Evolutionary conservation across 2,888 invertebrate genomes (phyloP).

Genomic region (Drosophila quinaria): DNA sequence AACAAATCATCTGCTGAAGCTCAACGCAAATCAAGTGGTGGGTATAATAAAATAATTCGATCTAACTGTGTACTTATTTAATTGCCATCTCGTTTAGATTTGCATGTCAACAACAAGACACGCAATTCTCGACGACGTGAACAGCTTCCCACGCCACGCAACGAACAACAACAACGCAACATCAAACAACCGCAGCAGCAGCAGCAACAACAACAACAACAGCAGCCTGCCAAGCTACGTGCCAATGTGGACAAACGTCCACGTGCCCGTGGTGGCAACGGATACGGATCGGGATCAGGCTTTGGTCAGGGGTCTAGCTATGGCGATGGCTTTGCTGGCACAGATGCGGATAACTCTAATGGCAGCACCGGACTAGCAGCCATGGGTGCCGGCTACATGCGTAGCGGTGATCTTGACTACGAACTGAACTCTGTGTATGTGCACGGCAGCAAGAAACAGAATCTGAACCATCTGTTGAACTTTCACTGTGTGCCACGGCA

Average conservation of each 20-base stretch:
- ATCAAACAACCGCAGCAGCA: constrained; percentile 88
- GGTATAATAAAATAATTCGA: constrained; percentile 70
- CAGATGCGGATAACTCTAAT: constrained; percentile 76
- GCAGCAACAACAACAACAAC: constrained; percentile 63
- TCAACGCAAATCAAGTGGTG: constrained; percentile 79
- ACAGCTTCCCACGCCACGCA: constrained; percentile 87
- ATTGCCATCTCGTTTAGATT: constrained; percentile 55
- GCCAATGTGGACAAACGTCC: constrained; percentile 89
- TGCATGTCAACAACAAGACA: constrained; percentile 78
- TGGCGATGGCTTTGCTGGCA: constrained; percentile 63
- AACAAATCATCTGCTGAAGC: constrained; percentile 91
- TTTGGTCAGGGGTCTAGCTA: constrained; percentile 51
- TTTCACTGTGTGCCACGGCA: constrained; percentile 92
- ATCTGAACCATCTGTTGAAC: constrained; percentile 96
- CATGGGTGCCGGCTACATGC: constrained; percentile 60
- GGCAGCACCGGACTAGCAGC: constrained; percentile 84
- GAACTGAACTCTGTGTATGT: constrained; percentile 94
- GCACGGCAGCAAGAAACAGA: constrained; percentile 95
- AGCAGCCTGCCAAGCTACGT: constrained; percentile 86
- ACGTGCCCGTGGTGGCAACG: constrained; percentile 71
- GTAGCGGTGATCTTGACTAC: constrained; percentile 72
- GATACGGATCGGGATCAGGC: constrained; percentile 74
- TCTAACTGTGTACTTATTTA: neutral
- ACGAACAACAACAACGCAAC: constrained; percentile 86
- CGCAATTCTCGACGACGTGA: constrained; percentile 83